Evolutionary conservation across 1,140 invertebrate genomes (phyloP), one percentile per base, ranked within the genome.

Genomic region (Melitaea cinxia): DNA sequence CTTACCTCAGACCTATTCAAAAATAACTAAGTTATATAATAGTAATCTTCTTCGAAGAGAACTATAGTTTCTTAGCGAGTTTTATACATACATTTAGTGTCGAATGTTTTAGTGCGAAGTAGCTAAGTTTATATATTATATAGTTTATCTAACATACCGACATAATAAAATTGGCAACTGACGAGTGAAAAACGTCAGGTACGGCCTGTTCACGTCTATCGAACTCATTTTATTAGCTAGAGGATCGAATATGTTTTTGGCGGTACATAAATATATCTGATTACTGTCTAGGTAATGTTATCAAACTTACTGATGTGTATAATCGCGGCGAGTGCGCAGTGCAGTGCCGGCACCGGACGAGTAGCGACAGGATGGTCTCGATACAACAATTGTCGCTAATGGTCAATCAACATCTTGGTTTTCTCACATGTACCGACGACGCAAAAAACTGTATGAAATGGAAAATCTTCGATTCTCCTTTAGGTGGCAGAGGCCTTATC

Each of bases 401-500:
- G 65, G 83, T 89, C 63, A 75, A 82, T 66, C 75, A 82, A 72
- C 83, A 91, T 75, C 83, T 91, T 64, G 82, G 82, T 70, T 67
- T 82, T 30, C 73, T 70, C 56, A 65, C 63, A 49, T 72, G 64
- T 45, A 42, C 21, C 33, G 77, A 79, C 45, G 65, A 75, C 17
- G 54, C 68, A 28, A 65, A 80, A 62, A 62, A 79, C 68, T 58
- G 68, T 17, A 65, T 58, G 55, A 89, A 88, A 54, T 93, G 91
- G 91, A 82, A 66, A 12, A 84, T 95, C 30, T 70, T 70, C 10
- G 81, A 90, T 57, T 95, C 94, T 0, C 70, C 85, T 0, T 68
- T 94, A 7, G 91, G 92, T 21, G 95, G 95, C 1, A 92, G 94
- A 4, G 95, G 95, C 10, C 64, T 96, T 7, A 92, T 95, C 57